Evolutionary conservation across 2,797 vertebrate species (phyloP).

Genomic region (Pelodytes ibericus): DNA sequence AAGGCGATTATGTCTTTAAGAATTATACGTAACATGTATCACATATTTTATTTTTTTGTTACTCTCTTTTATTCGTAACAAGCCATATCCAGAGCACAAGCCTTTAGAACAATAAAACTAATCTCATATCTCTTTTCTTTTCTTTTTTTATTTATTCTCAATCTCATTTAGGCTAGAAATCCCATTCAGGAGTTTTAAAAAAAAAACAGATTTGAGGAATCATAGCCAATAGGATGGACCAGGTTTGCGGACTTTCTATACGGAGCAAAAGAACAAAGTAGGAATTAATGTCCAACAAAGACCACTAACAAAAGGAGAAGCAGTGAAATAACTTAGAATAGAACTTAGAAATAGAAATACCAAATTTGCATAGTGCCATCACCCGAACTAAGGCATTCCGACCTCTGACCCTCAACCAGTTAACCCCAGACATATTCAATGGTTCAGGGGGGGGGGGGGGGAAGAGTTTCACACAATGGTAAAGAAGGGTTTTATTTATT

Average conservation of each 20-base stretch:
- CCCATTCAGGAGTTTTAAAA: neutral
- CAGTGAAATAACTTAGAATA: slow-evolving; percentile 15
- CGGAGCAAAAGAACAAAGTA: slow-evolving; percentile 17
- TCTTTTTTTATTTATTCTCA: too few species aligned
- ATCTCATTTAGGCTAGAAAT: too few species aligned
- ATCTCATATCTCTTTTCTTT: too few species aligned
- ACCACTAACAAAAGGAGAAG: slow-evolving; percentile 19
- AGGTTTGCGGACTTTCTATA: neutral
- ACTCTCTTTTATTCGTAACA: too few species aligned
- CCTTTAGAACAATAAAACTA: too few species aligned
- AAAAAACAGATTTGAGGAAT: neutral
- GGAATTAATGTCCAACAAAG: slow-evolving; percentile 35
- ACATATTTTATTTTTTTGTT: too few species aligned
- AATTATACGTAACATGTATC: too few species aligned
- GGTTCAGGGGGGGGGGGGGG: slow-evolving; percentile 26
- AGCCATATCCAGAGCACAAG: too few species aligned
- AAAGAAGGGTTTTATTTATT: slow-evolving; percentile 20
- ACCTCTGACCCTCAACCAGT: slow-evolving; percentile 36
- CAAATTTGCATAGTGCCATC: slow-evolving; percentile 15
- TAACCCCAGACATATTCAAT: slow-evolving; percentile 25
- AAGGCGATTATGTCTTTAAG: too few species aligned
- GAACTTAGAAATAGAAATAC: too few species aligned
- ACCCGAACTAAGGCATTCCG: slow-evolving; percentile 24
- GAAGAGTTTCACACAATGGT: slow-evolving; percentile 13
- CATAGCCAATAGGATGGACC: neutral